phyloP scores from a whole-genome alignment of 1,140 invertebrate genomes.

The Epicauta chinensis region DNA sequence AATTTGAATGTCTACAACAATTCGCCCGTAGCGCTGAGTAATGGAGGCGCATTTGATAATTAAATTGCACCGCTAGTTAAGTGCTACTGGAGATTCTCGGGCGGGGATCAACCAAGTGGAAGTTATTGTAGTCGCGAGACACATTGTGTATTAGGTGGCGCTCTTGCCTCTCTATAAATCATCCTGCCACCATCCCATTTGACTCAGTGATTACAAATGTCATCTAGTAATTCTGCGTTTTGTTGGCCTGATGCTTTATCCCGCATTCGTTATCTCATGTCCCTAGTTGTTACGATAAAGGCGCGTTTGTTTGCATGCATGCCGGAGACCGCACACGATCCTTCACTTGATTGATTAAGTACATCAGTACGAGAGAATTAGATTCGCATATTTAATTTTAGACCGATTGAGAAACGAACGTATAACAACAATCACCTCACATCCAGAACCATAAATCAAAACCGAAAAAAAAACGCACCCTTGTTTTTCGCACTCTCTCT shows the following conservation, averaged over 20 bases:
- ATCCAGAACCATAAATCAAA: constrained; percentile 15
- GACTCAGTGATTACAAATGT: constrained; percentile 35
- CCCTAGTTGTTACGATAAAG: constrained; percentile 12
- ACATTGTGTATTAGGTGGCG: constrained; percentile 30
- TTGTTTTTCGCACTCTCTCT: constrained; percentile 2
- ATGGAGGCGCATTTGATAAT: constrained; percentile 34
- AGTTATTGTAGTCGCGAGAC: constrained; percentile 30
- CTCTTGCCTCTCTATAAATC: constrained; percentile 31
- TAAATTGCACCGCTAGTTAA: constrained; percentile 32
- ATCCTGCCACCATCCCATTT: constrained; percentile 30
- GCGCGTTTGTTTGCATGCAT: constrained; percentile 5
- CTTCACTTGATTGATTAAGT: constrained; percentile 14
- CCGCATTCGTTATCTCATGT: constrained; percentile 8
- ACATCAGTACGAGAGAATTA: constrained; percentile 15
- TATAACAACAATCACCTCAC: constrained; percentile 10
- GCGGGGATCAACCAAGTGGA: constrained; percentile 23
- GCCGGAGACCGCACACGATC: constrained; percentile 8
- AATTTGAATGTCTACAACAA: constrained; percentile 31
- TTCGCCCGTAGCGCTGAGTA: constrained; percentile 27
- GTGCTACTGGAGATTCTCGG: constrained; percentile 22
- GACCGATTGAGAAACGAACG: not conserved
- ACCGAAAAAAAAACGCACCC: constrained; percentile 6
- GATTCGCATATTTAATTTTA: constrained; percentile 19
- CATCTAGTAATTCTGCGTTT: constrained; percentile 30
- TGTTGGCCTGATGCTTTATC: constrained; percentile 5